A percentile compares a stretch with the other conserved stretches of the same genome.
Conservation (phyloP, 1,140 invertebrate genomes). For the Drosophila yakuba region DNA sequence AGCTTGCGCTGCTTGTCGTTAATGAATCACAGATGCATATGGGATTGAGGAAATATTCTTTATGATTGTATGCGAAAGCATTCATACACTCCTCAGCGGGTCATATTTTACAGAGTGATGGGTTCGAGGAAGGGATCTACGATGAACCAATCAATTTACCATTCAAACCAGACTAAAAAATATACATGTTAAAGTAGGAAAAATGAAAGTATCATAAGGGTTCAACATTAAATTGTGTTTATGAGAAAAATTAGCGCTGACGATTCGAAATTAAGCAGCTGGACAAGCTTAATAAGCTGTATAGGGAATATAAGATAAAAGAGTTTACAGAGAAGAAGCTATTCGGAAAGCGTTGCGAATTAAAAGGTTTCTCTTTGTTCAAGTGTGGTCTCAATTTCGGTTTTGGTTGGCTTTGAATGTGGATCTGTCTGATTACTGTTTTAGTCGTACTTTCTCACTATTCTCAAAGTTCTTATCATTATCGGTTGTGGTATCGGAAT, state of each 20-base stretch:
- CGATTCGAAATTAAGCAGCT: conserved; percentile 12
- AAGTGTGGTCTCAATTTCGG: conserved; percentile 27
- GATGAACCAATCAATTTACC: conserved; percentile 68
- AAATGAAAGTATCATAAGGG: background rate
- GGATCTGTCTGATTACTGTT: conserved; percentile 65
- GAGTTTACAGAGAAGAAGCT: background rate
- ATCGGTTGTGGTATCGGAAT: conserved; percentile 67
- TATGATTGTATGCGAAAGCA: conserved; percentile 39
- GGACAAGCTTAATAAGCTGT: conserved; percentile 13
- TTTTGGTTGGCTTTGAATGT: conserved; percentile 48
- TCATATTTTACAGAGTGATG: conserved; percentile 40
- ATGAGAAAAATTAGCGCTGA: conserved; percentile 3
- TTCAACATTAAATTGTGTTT: conserved; percentile 8
- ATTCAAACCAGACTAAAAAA: conserved; percentile 66
- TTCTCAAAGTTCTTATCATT: conserved; percentile 83
- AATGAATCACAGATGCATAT: conserved; percentile 73
- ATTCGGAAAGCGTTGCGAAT: conserved; percentile 12
- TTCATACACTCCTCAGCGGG: conserved; percentile 42
- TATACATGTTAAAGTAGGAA: conserved; percentile 37
- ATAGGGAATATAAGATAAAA: background rate
- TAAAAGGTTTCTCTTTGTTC: conserved; percentile 10
- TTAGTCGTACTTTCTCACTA: conserved; percentile 84
- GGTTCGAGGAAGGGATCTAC: conserved; percentile 38
- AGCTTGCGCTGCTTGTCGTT: conserved; percentile 64
- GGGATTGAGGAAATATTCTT: conserved; percentile 34